phyloP scores from a whole-genome alignment of 37 sponge, comb jelly and placozoan species.

The Tethya wilhelma region DNA sequence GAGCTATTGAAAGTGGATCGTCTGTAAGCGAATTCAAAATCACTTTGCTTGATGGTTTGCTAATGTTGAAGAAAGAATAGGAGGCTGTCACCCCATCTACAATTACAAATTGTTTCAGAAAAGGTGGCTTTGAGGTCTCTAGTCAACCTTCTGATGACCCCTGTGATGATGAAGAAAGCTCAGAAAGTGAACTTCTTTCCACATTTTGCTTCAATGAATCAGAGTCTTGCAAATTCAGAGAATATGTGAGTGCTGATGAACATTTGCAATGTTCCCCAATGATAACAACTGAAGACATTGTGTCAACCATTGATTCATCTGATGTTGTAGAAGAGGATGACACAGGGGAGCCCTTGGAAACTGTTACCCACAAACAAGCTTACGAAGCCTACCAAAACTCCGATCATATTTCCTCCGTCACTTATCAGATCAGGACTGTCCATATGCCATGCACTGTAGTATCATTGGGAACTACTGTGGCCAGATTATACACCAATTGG shows the following conservation, averaged over 20 bases:
- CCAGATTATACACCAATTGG: too few species aligned
- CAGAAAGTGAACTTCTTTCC: neutral
- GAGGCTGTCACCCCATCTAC: slow-evolving; percentile 14
- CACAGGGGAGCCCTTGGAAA: neutral
- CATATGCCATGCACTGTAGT: too few species aligned
- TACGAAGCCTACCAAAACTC: neutral
- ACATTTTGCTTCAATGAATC: too few species aligned
- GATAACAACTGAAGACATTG: neutral
- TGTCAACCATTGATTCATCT: neutral
- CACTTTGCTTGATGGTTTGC: slow-evolving; percentile 14
- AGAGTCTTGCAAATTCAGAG: neutral
- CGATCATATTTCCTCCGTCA: neutral
- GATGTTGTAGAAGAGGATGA: neutral
- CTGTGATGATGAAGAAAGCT: neutral
- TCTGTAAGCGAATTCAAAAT: slow-evolving; percentile 13
- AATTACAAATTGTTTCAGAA: slow-evolving; percentile 30
- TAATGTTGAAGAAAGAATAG: slow-evolving; percentile 17
- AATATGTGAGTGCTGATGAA: neutral
- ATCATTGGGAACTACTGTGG: too few species aligned
- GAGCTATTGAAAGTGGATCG: slow-evolving; percentile 10
- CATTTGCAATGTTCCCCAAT: neutral
- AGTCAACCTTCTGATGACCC: neutral
- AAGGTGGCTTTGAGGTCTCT: slow-evolving; percentile 33
- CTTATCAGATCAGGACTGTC: too few species aligned
- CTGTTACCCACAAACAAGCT: neutral